Base-by-base conservation (phyloP, 1,140 invertebrate genomes). In the Hyles euphorbiae region DNA sequence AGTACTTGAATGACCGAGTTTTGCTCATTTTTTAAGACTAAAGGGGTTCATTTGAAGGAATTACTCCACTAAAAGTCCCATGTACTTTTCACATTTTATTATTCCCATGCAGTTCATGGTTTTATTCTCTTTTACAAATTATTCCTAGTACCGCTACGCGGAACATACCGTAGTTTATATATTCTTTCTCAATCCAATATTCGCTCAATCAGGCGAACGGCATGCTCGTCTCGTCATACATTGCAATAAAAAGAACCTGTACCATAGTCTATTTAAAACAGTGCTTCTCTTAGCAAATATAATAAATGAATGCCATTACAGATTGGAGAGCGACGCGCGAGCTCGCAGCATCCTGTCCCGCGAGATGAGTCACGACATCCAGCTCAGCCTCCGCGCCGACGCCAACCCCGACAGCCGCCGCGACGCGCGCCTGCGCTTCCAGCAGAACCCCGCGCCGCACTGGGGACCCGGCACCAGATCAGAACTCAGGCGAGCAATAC, bases 381-480 rank as follows among this genome's bases (percentile, higher is more conserved):
- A 94, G 47, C 92, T 97, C 57, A 90, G 89, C 12, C 92, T 93
- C 46, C 93, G 96, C 76, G 87, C 91, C 0, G 89, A 93, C 33
- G 96, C 96, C 0, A 96, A 97, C 89, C 96, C 97, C 0, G 76
- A 87, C 32, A 97, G 96, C 12, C 90, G 94, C n/a, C 89, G 93
- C 58, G 90, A 92, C 53, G 93, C 94, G 9, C 78, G 96, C 22
- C 86, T 95, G 0, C 88, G 98, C 8, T 99, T 95, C 89, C 97
- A 98, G 84, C 89, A 91, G 57, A 99, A 98, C 90, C 97, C 97
- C 0, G 89, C 93, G 46, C 91, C 92, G 0, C 90, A 94, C 83
- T 99, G 97, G 97, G 98, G 98, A 34, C 98, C 98, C 1, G 97
- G 96, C 47, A 92, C 93, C 1, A 91, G 92, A 67, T 90, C 93